Percentiles rank a stretch among this genome's conserved stretches.
phyloP scores from a whole-genome alignment of 2,888 invertebrate genomes.

The Koerneria pararmatus region DNA sequence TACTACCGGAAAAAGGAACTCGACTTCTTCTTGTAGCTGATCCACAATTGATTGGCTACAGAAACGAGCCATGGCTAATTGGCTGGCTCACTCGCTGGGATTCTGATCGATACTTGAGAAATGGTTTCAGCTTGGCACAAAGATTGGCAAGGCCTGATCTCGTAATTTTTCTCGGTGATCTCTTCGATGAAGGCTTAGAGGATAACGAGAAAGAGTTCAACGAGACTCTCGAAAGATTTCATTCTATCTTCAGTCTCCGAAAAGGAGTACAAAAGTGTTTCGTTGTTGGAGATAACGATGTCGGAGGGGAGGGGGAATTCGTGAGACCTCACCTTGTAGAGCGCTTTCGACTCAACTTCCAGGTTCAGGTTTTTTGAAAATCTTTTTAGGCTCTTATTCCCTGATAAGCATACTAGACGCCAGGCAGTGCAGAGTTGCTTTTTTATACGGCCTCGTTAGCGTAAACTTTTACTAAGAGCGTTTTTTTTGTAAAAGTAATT shows the following conservation, averaged over 20 bases:
- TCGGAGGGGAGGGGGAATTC: slow-evolving; percentile 78
- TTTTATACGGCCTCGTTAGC: too few relatives aligned
- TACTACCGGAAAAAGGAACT: too few relatives aligned
- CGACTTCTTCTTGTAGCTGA: slow-evolving; percentile 72
- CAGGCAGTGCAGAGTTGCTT: too few relatives aligned
- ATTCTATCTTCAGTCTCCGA: slow-evolving; percentile 64
- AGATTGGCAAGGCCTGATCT: slow-evolving; percentile 76
- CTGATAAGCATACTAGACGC: too few relatives aligned
- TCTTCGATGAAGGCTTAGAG: slow-evolving; percentile 83
- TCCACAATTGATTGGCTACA: slow-evolving; percentile 83
- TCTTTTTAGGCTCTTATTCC: too few relatives aligned
- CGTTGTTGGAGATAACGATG: slow-evolving; percentile 93
- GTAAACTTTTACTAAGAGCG: too few relatives aligned
- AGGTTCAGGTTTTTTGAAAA: too few relatives aligned
- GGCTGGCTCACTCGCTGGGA: slow-evolving; percentile 78
- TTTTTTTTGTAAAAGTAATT: too few relatives aligned
- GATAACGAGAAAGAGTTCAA: slow-evolving; percentile 67
- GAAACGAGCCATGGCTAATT: slow-evolving; percentile 70
- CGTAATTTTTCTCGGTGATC: slow-evolving; percentile 84
- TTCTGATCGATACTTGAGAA: slow-evolving; percentile 77
- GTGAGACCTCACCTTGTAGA: slow-evolving; percentile 23
- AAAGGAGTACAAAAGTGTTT: slow-evolving; percentile 54
- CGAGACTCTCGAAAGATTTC: slow-evolving; percentile 74
- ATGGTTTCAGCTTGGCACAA: slow-evolving; percentile 75
- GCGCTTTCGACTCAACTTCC: slow-evolving; percentile 22